Evolutionary conservation across 2,113 vertebrate species (phyloP).

Genomic region (Eulemur macaco): DNA sequence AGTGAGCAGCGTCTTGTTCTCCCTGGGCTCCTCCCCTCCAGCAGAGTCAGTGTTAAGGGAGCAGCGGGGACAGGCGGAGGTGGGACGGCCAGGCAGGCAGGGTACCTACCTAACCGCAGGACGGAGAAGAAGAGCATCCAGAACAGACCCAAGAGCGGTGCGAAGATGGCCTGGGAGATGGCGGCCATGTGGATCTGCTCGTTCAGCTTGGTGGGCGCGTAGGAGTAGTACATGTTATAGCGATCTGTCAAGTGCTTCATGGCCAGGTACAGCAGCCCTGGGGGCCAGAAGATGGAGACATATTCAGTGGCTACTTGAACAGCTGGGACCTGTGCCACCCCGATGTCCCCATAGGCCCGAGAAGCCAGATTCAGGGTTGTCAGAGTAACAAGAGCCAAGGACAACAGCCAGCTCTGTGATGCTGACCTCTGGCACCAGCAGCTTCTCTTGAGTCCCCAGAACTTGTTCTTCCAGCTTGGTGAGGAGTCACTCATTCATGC

Average conservation of each 20-base stretch:
- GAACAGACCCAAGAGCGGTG: slow-evolving; percentile 94
- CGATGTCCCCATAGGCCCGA: neutral
- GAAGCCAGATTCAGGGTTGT: neutral
- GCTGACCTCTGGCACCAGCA: neutral
- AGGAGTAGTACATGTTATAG: slow-evolving; percentile 98
- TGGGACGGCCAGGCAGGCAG: accelerated
- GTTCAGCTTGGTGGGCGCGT: slow-evolving; percentile 94
- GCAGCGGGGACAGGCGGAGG: neutral
- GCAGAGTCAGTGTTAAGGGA: neutral
- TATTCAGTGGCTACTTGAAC: neutral
- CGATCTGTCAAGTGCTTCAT: slow-evolving; percentile 97
- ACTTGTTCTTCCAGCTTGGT: neutral
- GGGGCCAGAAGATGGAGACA: accelerated
- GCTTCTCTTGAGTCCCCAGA: neutral
- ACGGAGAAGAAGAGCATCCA: slow-evolving; percentile 98
- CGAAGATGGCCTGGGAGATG: slow-evolving; percentile 92
- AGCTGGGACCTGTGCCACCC: neutral
- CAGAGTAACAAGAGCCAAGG: neutral
- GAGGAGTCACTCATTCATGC: neutral
- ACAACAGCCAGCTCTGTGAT: accelerated
- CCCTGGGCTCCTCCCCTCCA: neutral
- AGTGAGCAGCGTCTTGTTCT: accelerated
- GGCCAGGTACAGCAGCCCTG: slow-evolving; percentile 94
- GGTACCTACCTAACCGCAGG: slow-evolving; percentile 90
- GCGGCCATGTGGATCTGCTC: slow-evolving; percentile 92